Base-by-base conservation (phyloP, 2,797 vertebrate species). In the Sebastes reedi region DNA sequence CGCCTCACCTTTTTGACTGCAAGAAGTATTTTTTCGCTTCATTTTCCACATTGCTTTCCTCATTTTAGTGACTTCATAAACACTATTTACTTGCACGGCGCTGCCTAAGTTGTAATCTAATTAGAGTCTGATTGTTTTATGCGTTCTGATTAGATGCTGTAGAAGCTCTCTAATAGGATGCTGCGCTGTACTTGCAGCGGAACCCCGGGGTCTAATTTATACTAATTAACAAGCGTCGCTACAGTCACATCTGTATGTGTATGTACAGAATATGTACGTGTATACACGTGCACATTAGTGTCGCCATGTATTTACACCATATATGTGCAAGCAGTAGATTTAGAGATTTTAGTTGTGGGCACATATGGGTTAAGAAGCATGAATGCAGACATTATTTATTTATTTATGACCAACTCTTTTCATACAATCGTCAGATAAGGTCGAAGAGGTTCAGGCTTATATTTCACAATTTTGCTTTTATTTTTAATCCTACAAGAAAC, bases 171-270 rank as follows among this genome's bases (percentile, higher is more conserved):
- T 76, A 79, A 81, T 62, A 60, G 67, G 80, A 36, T 54, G 74
- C 56, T 65, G 62, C 18, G 18, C 32, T 52, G 27, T 58, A 34
- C 67, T 72, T 75, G 78, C 60, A 70, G 20, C 68, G 34, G 66
- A 85, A 83, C 80, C 77, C 72, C 32, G 13, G 70, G 78, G 61
- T 79, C 50, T 89, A 70, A 88, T 87, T 89, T 77, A 70, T 72
- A 72, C 61, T 81, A 81, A 86, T 89, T 81, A 79, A 76, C 34
- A 72, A 69, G 54, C 22, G 52, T 75, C 18, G n/a, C 55, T 72
- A 68, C 67, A 67, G 74, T 75, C 75, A 77, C 52, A 27, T 82
- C 20, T 54, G 34, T 34, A 24, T 52, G 50, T 36, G 14, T 58
- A 1, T 52, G 1, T 29, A 58, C 50, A 61, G 32, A 22, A 22